phyloP scores from a whole-genome alignment of 2,888 invertebrate genomes.

The Cancer borealis region DNA sequence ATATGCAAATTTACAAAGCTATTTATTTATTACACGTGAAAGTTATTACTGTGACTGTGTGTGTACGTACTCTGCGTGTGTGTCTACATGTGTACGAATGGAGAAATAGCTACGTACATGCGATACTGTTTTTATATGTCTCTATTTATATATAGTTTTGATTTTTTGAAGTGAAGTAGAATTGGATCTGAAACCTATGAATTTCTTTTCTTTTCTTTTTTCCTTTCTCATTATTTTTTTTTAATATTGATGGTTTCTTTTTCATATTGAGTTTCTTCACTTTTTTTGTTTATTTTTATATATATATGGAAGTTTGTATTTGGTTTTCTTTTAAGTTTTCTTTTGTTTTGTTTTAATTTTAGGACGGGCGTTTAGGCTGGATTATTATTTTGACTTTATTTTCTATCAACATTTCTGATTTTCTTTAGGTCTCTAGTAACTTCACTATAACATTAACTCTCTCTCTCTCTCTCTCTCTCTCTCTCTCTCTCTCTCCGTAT shows the following conservation, averaged over 20 bases:
- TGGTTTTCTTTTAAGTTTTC: not conserved
- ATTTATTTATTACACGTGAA: not conserved
- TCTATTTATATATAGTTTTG: not conserved
- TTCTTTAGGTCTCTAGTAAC: not conserved
- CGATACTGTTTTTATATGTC: not conserved
- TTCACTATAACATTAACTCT: not conserved
- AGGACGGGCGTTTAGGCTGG: not conserved
- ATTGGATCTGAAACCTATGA: not conserved
- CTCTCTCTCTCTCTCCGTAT: not conserved
- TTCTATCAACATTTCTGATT: not conserved
- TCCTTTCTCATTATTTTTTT: not conserved
- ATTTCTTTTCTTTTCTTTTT: not conserved
- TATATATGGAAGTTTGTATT: not conserved
- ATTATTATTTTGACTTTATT: not conserved
- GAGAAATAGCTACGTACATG: not conserved
- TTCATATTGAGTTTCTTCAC: not conserved
- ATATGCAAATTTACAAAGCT: not conserved
- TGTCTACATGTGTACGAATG: conserved; percentile 28
- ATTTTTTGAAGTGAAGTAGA: not conserved
- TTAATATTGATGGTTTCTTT: not conserved
- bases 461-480: not conserved
- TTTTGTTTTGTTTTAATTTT: not conserved
- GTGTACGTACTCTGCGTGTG: conserved; percentile 1
- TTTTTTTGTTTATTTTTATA: not conserved
- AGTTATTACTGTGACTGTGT: not conserved